Evolutionary conservation across 1,140 invertebrate genomes (phyloP), one percentile per base, ranked within the genome.

Genomic region (Phortica variegata): DNA sequence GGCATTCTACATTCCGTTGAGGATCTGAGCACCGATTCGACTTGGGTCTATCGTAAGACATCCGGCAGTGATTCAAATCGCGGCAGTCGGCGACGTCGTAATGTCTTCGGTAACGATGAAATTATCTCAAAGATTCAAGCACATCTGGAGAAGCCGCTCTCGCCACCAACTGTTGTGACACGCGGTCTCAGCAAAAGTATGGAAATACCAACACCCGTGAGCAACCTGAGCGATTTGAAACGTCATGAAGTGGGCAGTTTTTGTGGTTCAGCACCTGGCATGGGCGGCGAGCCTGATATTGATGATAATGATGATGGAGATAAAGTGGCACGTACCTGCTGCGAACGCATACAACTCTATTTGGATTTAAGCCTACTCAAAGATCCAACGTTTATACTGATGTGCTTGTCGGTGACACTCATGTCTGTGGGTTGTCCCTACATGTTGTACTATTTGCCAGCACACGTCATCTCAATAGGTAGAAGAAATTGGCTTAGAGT

Each of bases 401-500:
- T 89, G 75, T 86, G 85, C 47, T 77, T 84, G 2, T 87, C 86
- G 5, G 87, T 88, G 8, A 85, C 82, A 5, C 77, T 88, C 2
- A 88, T 88, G 85, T 87, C 86, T 0, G 85, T 85, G 3, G 87
- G 86, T 5, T 87, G 86, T 16, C 87, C 87, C 0, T 88, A 88
- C 58, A 84, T 87, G 72, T 65, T 89, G 4, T 87, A 88, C 61
- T 88, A 87, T 65, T 68, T 89, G 34, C 87, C 87, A 2, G 85
- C 87, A 0, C 86, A 87, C 58, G 86, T 85, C 0, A 81, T 85
- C 12, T 80, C 81, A 0, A 78, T 77, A n/a, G 73, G 73, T 76
- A 47, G 33, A 9, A 17, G 13, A 9, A 10, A 37, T 13, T 10
- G 6, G 10, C 7, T 12, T 7, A 29, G 0, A 1, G 9, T 16